Evolutionary conservation across 2,888 invertebrate species (phyloP), one percentile per base, ranked within the genome.

Genomic region (Watsonalla binaria): DNA sequence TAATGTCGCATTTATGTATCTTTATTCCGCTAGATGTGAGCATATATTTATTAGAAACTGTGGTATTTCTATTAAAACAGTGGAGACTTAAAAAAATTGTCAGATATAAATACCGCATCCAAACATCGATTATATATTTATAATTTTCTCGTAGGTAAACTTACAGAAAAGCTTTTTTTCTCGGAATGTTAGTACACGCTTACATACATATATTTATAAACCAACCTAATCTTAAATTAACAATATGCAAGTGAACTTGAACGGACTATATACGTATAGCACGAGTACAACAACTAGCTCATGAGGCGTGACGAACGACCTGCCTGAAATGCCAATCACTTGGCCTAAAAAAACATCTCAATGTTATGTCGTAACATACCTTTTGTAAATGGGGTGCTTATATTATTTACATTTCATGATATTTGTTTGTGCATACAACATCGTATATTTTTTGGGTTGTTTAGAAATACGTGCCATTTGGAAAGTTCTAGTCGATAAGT

Each of bases 301-400:
- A 63, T 66, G 62, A 76, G 66, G 74, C 80, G 76, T 86, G 79
- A 86, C 81, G 74, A 80, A 69, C 71, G 71, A 76, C 75, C 73
- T 71, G 74, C 72, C 78, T 82, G 72, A 81, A 80, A 80, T 80
- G 72, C 80, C 86, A 86, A 83, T 87, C 86, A 80, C 82, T 82
- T 84, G 80, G 77, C 82, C 82, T 76, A 86, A 87, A 86, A 42
- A 77, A 85, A 82, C 76, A 82, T 78, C 78, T 82, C 76, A 78
- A 74, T 82, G 68, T 63, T 73, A 72, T 82, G 71, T 79, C 65
- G 78, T 66, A 84, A 81, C 62, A 63, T 57, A 42, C 58, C 63
- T 70, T 59, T 62, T 66, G 60, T 69, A 71, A 80, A 78, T 74
- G 63, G 65, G 72, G 70, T 74, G 68, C 61, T 70, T 66, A 52